Evolutionary conservation across 2,113 vertebrate genomes (phyloP).

Genomic region (Microtus pennsylvanicus): DNA sequence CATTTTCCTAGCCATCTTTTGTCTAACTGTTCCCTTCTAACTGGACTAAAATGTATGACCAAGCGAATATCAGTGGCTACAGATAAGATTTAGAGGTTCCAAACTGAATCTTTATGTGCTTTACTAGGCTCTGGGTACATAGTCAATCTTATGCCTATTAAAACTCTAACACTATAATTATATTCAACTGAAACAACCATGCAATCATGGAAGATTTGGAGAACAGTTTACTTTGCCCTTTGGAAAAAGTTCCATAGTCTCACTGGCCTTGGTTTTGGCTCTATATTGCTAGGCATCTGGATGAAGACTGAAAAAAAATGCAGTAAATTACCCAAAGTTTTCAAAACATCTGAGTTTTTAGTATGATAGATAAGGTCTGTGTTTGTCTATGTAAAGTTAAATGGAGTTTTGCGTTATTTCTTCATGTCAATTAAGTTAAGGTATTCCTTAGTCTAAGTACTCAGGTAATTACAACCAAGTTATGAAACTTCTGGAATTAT

Average conservation of each 20-base stretch:
- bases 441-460: background rate
- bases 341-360: background rate
- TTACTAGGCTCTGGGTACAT: background rate
- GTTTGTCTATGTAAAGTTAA: slow-evolving; percentile 44
- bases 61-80: slow-evolving; percentile 9
- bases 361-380: background rate
- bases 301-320: slow-evolving; percentile 28
- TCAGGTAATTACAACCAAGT: slow-evolving; percentile 20
- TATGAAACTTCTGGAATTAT: slow-evolving; percentile 53
- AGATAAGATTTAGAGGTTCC: background rate
- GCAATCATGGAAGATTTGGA: slow-evolving; percentile 23
- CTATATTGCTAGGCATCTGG: slow-evolving; percentile 17
- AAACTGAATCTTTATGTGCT: background rate
- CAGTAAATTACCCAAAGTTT: background rate
- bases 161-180: background rate
- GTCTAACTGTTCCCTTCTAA: background rate
- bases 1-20: background rate
- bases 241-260: slow-evolving; percentile 23
- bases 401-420: background rate
- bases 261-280: background rate
- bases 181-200: background rate
- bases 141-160: background rate
- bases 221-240: slow-evolving; percentile 52
- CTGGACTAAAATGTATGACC: background rate
- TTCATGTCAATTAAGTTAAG: slow-evolving; percentile 1